Base-by-base conservation (phyloP, 2,888 invertebrate genomes). In the Agrochola lota region DNA sequence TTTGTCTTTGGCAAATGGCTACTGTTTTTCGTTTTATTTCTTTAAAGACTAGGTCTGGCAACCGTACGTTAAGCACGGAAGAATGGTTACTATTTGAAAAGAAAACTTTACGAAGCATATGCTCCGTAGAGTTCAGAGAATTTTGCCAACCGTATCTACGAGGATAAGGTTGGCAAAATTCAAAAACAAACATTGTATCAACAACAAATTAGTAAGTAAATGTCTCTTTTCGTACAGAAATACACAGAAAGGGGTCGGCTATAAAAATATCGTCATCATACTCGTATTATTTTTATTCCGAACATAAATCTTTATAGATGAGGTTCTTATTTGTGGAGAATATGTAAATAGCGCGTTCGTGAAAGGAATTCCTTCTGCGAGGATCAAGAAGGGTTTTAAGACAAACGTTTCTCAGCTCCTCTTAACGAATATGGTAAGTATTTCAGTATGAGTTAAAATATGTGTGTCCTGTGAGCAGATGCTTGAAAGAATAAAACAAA, bases 321-420 rank as follows among this genome's bases (percentile, higher is more conserved):
- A 77, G 83, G 46, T 35, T 77, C 46, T 71, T 66, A 68, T 74
- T 74, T 72, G 63, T 30, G 64, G 68, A 67, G 35, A 71, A 82
- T 68, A 86, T 80, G 77, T 74, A 80, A 86, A 85, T 77, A 75
- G 60, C 17, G 4, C 4, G 26, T 35, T 73, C n/a, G 12, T 69
- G 46, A 66, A 83, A 74, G 68, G 64, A 71, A 83, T 77, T 20
- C 57, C 55, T 64, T n/a, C 26, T 63, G 52, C 43, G 57, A 7
- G 26, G 40, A 59, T 75, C 77, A 63, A 80, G 35, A 73, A 68
- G 60, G 73, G 74, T 83, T 76, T 35, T 74, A 46, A 68, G 49
- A 75, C 49, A 76, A 69, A 75, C 23, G 8, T 12, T 11, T 8
- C 30, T 23, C 5, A 23, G 23, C 12, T 2, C 57, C 55, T 55